A percentile compares a stretch with the other conserved stretches of the same genome.
Evolutionary conservation across 2,888 invertebrate species (phyloP).

Genomic region (Cataglyphis livida): DNA sequence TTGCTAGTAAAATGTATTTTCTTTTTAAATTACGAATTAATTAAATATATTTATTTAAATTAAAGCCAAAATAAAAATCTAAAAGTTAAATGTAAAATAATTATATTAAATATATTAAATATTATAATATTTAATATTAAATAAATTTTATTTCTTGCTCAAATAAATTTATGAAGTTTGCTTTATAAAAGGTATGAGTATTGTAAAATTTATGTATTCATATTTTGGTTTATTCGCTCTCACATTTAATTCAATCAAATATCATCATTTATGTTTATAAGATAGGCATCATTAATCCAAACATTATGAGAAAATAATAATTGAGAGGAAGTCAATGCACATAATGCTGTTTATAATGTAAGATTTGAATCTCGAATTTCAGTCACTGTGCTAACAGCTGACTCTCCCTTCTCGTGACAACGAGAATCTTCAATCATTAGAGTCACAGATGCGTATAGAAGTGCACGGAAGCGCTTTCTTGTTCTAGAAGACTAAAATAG

Average conservation of each 20-base stretch:
- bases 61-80: not conserved
- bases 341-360: not conserved
- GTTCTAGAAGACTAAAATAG: slow-evolving; percentile 66
- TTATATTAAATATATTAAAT: not conserved
- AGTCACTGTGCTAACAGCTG: not conserved
- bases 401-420: not conserved
- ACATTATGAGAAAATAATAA: not conserved
- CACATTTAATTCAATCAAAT: not conserved
- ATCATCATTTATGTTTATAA: not conserved
- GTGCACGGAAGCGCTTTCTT: slow-evolving; percentile 12
- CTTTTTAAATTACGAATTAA: not conserved
- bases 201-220: not conserved
- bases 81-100: not conserved
- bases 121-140: not conserved
- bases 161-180: not conserved
- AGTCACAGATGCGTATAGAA: slow-evolving; percentile 54
- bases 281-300: not conserved
- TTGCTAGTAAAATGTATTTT: not conserved
- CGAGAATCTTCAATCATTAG: slow-evolving; percentile 55
- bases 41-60: not conserved
- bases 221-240: not conserved
- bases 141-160: not conserved
- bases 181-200: not conserved
- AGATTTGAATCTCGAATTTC: not conserved
- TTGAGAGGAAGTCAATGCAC: not conserved